These are phyloP conservation scores for Tachysurus fulvidraco DNA, from an alignment of 2,113 vertebrate genomes.

Conservation along the genomic window DNA sequence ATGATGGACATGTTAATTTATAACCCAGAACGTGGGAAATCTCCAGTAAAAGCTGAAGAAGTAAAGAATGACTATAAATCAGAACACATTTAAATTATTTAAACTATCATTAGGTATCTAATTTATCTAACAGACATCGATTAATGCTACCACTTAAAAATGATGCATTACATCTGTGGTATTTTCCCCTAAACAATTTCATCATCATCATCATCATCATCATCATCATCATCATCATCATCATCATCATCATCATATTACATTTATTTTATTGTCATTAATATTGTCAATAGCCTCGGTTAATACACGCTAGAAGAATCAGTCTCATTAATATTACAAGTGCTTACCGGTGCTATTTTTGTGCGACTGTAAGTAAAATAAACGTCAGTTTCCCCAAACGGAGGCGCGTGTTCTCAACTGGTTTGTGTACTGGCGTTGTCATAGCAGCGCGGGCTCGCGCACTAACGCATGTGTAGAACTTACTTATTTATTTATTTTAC, in stretches of 20 bases:
- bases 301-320: too few species aligned
- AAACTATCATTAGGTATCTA: neutral
- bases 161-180: neutral
- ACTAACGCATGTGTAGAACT: neutral
- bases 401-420: neutral
- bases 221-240: neutral
- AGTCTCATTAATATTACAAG: neutral
- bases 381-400: neutral
- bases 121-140: neutral
- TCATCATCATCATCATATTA: neutral
- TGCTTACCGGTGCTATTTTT: neutral
- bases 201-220: neutral
- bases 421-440: constrained; percentile 2
- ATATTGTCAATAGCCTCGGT: neutral
- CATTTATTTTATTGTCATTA: neutral
- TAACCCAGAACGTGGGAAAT: neutral
- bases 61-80: neutral
- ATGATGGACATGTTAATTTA: neutral
- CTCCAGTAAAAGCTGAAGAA: neutral
- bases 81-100: neutral
- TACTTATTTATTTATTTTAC: neutral
- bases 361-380: neutral
- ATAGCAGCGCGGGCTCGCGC: neutral
- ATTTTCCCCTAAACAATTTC: neutral
- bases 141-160: neutral